These are phyloP conservation scores for Nasonia longicornis DNA, from an alignment of 1,140 invertebrate species.

Conservation along the genomic window DNA sequence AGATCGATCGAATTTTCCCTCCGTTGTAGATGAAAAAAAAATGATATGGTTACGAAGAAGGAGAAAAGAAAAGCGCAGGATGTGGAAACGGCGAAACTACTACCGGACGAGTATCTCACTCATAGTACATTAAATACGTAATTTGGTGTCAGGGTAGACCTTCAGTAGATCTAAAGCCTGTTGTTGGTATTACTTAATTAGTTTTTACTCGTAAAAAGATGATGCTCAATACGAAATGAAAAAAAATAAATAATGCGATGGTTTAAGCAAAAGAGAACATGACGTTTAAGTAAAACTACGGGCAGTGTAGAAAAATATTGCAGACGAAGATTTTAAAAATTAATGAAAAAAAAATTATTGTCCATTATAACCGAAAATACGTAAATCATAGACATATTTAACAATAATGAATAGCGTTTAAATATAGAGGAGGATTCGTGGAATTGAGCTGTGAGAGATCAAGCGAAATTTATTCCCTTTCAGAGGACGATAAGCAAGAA, in stretches of 20 bases:
- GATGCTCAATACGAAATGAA: slow-evolving; percentile 36
- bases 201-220: slow-evolving; percentile 54
- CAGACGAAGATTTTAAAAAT: slow-evolving; percentile 42
- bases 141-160: slow-evolving; percentile 72
- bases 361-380: slow-evolving; percentile 49
- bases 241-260: slow-evolving; percentile 24
- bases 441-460: slow-evolving; percentile 40
- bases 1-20: slow-evolving; percentile 26
- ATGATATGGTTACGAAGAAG: neutral
- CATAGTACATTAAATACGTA: slow-evolving; percentile 72
- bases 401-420: slow-evolving; percentile 53
- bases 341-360: slow-evolving; percentile 45
- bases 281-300: slow-evolving; percentile 31
- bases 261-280: slow-evolving; percentile 21
- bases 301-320: slow-evolving; percentile 34
- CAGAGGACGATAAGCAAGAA: slow-evolving; percentile 38
- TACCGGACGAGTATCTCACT: slow-evolving; percentile 69
- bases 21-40: slow-evolving; percentile 28
- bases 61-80: slow-evolving; percentile 35
- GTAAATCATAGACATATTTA: slow-evolving; percentile 46
- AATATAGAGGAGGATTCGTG: slow-evolving; percentile 28
- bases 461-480: slow-evolving; percentile 16
- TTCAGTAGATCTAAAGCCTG: slow-evolving; percentile 68
- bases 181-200: slow-evolving; percentile 62
- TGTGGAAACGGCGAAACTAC: slow-evolving; percentile 48